These are phyloP conservation scores for Cydia amplana DNA, from an alignment of 1,140 invertebrate species.

Conservation along the genomic window DNA sequence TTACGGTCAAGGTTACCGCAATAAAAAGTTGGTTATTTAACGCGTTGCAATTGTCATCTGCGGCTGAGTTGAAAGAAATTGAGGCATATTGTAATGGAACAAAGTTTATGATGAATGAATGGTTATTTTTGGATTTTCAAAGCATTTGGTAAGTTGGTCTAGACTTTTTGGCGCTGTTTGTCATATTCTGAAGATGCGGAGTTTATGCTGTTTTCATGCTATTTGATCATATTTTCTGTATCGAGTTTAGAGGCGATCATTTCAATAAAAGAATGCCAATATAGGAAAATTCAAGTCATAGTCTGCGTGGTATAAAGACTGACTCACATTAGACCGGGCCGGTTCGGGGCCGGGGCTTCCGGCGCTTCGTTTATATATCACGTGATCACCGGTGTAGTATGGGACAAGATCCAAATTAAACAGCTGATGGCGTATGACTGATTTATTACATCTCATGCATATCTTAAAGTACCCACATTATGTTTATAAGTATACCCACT, in stretches of 20 bases:
- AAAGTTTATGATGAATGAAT: not conserved
- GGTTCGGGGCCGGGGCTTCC: no score
- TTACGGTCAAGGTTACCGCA: not conserved
- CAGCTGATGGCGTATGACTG: no score
- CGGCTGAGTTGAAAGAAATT: not conserved
- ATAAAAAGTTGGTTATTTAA: not conserved
- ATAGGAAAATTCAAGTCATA: no score
- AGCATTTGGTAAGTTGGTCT: conserved; percentile 15
- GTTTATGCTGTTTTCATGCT: conserved; percentile 9
- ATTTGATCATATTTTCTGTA: not conserved
- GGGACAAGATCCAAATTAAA: no score
- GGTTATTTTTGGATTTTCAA: not conserved
- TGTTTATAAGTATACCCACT: no score
- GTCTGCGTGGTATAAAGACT: no score
- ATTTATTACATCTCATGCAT: no score
- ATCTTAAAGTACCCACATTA: no score
- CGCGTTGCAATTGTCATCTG: not conserved
- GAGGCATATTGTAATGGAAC: not conserved
- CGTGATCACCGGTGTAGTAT: no score
- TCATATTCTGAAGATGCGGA: conserved; percentile 6
- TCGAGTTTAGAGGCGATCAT: not conserved
- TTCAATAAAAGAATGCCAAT: not conserved
- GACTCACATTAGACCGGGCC: no score
- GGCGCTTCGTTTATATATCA: no score
- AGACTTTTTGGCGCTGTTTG: conserved; percentile 16